A percentile compares a stretch with the other conserved stretches of the same genome.
Evolutionary conservation across 1,140 invertebrate species (phyloP).

Genomic region (Aphelenchoides fujianensis): DNA sequence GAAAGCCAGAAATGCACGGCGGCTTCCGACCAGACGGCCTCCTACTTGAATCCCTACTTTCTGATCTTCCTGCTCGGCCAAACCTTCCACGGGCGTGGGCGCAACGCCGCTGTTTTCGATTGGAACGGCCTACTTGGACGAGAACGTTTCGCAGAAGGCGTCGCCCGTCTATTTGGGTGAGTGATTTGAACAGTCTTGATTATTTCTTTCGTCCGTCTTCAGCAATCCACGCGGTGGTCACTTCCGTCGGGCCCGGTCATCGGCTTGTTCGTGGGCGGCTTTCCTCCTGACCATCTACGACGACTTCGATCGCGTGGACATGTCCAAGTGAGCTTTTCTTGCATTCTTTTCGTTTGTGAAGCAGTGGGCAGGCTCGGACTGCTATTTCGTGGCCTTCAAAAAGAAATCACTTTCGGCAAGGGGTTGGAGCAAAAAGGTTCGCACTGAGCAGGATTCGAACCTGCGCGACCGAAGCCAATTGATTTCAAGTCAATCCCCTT

Average conservation of each 20-base stretch:
- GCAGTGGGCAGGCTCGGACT: no score
- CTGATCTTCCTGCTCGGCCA: conserved; percentile 58
- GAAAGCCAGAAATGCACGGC: conserved; percentile 35
- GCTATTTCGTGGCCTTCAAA: no score
- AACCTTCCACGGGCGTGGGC: conserved; percentile 57
- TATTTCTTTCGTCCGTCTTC: conserved; percentile 9
- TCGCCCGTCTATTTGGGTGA: conserved; percentile 62
- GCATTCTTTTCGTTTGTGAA: no score
- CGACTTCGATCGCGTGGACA: conserved; percentile 59
- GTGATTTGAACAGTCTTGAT: conserved; percentile 4
- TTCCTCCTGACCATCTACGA: conserved; percentile 56
- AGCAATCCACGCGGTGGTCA: conserved; percentile 59
- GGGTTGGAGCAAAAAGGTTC: no score
- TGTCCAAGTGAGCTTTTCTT: conserved; percentile 45
- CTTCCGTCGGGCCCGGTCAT: conserved; percentile 58
- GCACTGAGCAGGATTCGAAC: no score
- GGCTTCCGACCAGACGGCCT: conserved; percentile 32
- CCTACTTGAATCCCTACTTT: conserved; percentile 58
- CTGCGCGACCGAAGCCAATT: no score
- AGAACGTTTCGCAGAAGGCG: conserved; percentile 62
- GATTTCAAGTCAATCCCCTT: no score
- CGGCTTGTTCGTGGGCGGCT: conserved; percentile 58
- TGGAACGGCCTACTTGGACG: conserved; percentile 60
- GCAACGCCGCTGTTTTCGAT: conserved; percentile 62
- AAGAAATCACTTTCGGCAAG: no score